phyloP scores from a whole-genome alignment of 2,888 invertebrate genomes.

The Chrysolina haemoptera region DNA sequence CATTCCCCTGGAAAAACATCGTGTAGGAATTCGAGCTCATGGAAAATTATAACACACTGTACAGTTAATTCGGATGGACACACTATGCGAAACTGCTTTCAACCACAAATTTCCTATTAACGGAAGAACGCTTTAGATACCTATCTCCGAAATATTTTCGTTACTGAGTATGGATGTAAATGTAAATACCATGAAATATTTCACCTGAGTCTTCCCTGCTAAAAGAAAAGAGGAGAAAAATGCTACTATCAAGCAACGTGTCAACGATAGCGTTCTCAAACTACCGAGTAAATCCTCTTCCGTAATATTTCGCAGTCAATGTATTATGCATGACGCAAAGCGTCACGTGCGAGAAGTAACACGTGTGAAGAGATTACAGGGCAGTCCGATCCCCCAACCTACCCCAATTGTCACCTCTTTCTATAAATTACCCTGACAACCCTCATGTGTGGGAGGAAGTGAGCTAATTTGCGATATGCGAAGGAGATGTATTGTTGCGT shows the following conservation, averaged over 20 bases:
- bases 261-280: constrained; percentile 15
- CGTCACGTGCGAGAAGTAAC: constrained; percentile 45
- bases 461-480: neutral
- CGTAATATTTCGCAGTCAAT: constrained; percentile 40
- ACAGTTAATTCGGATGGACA: no score
- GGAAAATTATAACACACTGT: no score
- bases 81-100: no score
- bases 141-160: neutral
- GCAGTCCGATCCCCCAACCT: constrained; percentile 8
- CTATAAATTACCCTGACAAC: constrained; percentile 8
- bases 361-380: constrained; percentile 39
- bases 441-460: neutral
- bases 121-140: neutral
- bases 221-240: neutral
- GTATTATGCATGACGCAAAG: constrained; percentile 47
- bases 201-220: neutral
- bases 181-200: neutral
- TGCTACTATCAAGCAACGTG: neutral
- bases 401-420: constrained; percentile 17
- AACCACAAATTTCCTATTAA: neutral
- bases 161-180: neutral
- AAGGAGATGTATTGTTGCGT: neutral
- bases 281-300: constrained; percentile 18
- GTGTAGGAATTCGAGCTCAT: no score
- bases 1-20: no score